These are phyloP conservation scores for Ptyas mucosa DNA, from an alignment of 2,113 vertebrate species.

Conservation along the genomic window DNA sequence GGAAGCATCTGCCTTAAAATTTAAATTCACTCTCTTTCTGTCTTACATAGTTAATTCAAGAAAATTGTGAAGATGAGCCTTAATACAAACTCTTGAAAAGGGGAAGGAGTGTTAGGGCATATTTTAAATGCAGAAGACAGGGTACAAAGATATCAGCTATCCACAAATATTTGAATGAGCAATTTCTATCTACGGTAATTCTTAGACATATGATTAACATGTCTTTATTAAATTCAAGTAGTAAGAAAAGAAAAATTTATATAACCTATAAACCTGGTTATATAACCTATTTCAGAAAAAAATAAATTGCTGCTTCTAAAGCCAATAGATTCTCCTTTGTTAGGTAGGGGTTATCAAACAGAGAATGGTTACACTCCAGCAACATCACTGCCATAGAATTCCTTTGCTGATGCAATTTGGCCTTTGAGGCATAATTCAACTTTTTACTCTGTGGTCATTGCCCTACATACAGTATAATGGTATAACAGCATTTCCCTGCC, in stretches of 20 bases:
- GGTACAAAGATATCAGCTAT: background rate
- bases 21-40: background rate
- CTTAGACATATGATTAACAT: background rate
- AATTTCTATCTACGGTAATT: background rate
- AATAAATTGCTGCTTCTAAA: background rate
- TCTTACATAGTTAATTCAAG: background rate
- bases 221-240: background rate
- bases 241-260: background rate
- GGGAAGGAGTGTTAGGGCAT: too few species aligned
- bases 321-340: background rate
- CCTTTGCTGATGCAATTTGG: background rate
- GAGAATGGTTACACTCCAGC: background rate
- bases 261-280: background rate
- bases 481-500: background rate
- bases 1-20: fast-evolving
- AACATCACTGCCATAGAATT: background rate
- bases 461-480: background rate
- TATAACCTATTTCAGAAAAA: background rate
- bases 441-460: background rate
- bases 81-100: background rate
- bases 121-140: background rate
- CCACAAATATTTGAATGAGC: background rate
- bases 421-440: background rate
- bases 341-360: background rate
- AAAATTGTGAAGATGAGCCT: background rate